Percentiles rank a stretch among this genome's conserved stretches.
These are phyloP conservation scores for Synodontis membranacea DNA, from an alignment of 2,113 vertebrate species.

Conservation along the genomic window DNA sequence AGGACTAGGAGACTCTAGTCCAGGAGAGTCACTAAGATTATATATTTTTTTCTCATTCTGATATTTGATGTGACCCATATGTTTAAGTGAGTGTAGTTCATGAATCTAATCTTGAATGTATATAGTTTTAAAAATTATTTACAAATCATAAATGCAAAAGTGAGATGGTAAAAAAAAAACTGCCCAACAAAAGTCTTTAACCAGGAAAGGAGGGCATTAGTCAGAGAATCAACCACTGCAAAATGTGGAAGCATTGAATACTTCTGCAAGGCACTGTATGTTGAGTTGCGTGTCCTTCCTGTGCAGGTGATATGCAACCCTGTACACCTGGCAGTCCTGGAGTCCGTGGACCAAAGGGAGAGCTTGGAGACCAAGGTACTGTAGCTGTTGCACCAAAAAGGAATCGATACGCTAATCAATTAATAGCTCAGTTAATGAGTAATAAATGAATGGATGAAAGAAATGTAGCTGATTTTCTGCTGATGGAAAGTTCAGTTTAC, in stretches of 20 bases:
- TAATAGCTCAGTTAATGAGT: not conserved
- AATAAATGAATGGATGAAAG: not conserved
- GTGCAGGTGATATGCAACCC: constrained; percentile 63
- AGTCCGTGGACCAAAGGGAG: constrained; percentile 61
- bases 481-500: not conserved
- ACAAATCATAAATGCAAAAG: no score
- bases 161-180: not conserved
- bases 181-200: not conserved
- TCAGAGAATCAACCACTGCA: not conserved
- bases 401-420: not conserved
- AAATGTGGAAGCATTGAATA: not conserved
- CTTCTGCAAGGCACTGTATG: not conserved
- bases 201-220: not conserved
- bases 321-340: constrained; percentile 59
- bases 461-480: not conserved
- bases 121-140: no score
- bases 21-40: not conserved
- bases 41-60: not conserved
- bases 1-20: not conserved
- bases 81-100: no score
- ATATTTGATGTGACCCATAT: not conserved
- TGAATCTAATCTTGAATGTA: no score
- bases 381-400: not conserved
- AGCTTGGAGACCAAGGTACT: constrained; percentile 65
- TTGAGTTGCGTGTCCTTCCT: not conserved